These are phyloP conservation scores for Paraplagusia blochii DNA, from an alignment of 2,113 vertebrate genomes.

Conservation along the genomic window DNA sequence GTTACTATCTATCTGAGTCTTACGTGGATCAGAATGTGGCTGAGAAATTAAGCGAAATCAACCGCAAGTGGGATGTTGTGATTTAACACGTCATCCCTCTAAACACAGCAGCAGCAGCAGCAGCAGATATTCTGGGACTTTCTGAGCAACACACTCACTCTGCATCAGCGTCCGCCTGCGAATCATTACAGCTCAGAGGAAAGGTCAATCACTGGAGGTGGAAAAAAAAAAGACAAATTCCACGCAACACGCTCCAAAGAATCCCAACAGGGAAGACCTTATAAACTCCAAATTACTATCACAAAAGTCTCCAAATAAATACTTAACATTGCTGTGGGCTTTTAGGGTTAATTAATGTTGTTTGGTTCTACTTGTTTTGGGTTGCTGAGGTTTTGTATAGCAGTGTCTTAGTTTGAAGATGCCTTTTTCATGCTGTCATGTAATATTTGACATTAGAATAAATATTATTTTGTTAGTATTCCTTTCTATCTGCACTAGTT, in stretches of 20 bases:
- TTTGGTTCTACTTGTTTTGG: too few relatives aligned
- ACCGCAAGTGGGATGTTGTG: constrained; percentile 7
- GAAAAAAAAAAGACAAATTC: constrained; percentile 40
- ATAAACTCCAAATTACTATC: constrained; percentile 11
- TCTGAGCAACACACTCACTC: constrained; percentile 28
- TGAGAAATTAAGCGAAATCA: constrained; percentile 22
- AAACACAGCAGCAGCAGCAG: too few relatives aligned
- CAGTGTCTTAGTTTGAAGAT: too few relatives aligned
- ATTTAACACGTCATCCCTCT: constrained; percentile 33
- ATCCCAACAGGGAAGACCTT: constrained; percentile 40
- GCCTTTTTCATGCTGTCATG: too few relatives aligned
- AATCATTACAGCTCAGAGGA: constrained; percentile 65
- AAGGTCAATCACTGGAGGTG: constrained; percentile 2
- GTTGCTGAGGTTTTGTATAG: too few relatives aligned
- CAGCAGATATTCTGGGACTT: constrained; percentile 8
- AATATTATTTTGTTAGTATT: too few relatives aligned
- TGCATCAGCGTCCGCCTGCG: constrained; percentile 44
- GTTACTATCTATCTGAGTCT: background rate
- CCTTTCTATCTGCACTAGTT: too few relatives aligned
- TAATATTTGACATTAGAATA: too few relatives aligned
- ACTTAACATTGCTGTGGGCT: too few relatives aligned
- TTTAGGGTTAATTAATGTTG: too few relatives aligned
- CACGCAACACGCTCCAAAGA: constrained; percentile 42
- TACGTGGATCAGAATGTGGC: constrained; percentile 5
- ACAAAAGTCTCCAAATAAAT: too few relatives aligned